Base-by-base conservation (phyloP, 2,113 vertebrate species). In the Uria lomvia region DNA sequence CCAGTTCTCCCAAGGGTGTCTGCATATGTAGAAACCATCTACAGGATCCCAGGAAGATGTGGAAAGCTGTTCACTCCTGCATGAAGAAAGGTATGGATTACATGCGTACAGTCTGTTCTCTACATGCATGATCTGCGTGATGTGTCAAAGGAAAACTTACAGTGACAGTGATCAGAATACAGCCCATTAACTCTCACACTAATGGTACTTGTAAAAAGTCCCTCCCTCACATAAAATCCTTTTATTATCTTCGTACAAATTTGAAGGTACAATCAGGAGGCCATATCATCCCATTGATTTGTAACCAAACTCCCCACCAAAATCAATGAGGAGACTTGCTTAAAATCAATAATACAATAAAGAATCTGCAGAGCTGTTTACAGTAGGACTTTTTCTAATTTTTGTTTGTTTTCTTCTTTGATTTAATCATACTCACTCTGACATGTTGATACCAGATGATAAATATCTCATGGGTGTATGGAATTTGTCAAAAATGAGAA, bases 381-480 rank as follows among this genome's bases (percentile, higher is more conserved):
- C 32, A 74, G 49, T 32, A 88, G 59, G 72, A 74, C 4, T 90
- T 88, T 66, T 85, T 62, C 55, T 49, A 90, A 62, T 50, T 93
- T 85, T 85, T 68, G 49, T 55, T 94, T 83, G 40, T 50, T 96
- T 93, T 85, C 65, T 78, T 87, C 53, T 89, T 42, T 76, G n/a
- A 93, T 88, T 93, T 93, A 91, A 56, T 93, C 58, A 75, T 38
- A 62, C 22, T 82, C 22, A 65, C 56, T 75, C n/a, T 90, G 93
- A 83, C 58, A 17, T n/a, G 17, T 40, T 88, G 78, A 40, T 66
- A 88, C 16, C 6, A 32, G 71, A 50, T 74, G 63, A 92, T 36
- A 92, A 94, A 96, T 63, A 73, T 14, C 38, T 23, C 17, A 42
- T 2, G 2, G 0, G 2, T 59, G 12, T 36, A 83, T 32, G 18